Base-by-base conservation (phyloP, 2,888 invertebrate species). In the Drosophila meridionalis region DNA sequence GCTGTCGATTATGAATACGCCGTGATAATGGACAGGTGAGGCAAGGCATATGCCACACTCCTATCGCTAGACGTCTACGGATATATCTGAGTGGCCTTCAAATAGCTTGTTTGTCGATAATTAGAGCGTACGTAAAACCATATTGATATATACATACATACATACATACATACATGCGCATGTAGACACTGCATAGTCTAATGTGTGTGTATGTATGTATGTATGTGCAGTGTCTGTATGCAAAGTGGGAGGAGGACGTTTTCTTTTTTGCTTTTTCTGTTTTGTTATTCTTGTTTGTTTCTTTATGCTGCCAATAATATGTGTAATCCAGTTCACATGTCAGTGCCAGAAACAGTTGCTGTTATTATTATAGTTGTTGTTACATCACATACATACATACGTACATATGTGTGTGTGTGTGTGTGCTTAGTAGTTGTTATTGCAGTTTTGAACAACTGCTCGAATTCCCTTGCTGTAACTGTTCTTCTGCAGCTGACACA, bases 21-120 rank as follows among this genome's bases (percentile, higher is more conserved):
- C 50, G 47, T 71, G 63, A 69, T 71, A 81, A 81, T 71, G 55
- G 67, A 40, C 52, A 77, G 69, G 69, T 62, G 28, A 55, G 61
- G 58, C 48, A 57, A 47, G 57, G 58, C 50, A 65, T 57, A 56
- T 28, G 56, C 48, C 61, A 59, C 38, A 48, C 43, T 53, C 48
- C 62, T 59, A 67, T 53, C 68, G 63, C 63, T 7, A 32, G 68
- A 52, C 32, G 56, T 50, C 40, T 45, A 71, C 38, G 66, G 64
- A 60, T 58, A 61, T 58, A 60, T 55, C 58, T 55, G 48, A 52
- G 11, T 69, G 69, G 73, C 73, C 66, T 63, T 67, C 66, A 59
- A 73, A 65, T 73, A 47, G 70, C 58, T 65, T 79, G 76, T 69
- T 67, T 76, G 72, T 72, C 82, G 79, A 82, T 82, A 82, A 84